Evolutionary conservation across 2,113 vertebrate species (phyloP).

Genomic region (Neogobius melanostomus): DNA sequence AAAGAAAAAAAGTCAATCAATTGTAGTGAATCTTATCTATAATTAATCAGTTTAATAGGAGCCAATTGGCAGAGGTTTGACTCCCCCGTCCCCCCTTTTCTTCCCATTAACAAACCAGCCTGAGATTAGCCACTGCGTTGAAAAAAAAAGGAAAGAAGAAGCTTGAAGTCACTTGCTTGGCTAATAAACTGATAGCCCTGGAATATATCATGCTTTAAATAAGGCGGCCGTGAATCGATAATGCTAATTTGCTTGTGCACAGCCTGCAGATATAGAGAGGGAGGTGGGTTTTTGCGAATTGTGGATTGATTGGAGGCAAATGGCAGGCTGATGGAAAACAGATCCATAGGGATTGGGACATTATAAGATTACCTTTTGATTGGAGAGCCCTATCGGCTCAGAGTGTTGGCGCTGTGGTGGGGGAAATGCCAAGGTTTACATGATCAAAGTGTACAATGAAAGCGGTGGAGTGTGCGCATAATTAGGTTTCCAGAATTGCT

Average conservation of each 20-base stretch:
- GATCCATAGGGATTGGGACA: constrained; percentile 38
- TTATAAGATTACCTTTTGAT: constrained; percentile 51
- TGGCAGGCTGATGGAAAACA: constrained; percentile 45
- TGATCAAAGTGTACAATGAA: neutral
- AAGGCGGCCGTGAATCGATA: constrained; percentile 49
- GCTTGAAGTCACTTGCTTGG: constrained; percentile 11
- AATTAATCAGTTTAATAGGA: constrained; percentile 63
- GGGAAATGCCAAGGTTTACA: neutral
- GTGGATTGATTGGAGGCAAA: constrained; percentile 33
- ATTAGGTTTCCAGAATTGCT: no score
- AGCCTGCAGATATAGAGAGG: constrained; percentile 4
- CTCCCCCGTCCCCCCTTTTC: constrained; percentile 8
- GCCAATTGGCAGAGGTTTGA: constrained; percentile 38
- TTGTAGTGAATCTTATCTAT: constrained; percentile 44
- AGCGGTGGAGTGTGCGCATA: neutral
- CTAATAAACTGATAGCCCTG: constrained; percentile 54
- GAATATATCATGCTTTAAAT: constrained; percentile 61
- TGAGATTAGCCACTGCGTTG: constrained; percentile 40
- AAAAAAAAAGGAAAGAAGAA: constrained; percentile 4
- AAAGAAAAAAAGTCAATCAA: constrained; percentile 19
- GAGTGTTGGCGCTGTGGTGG: constrained; percentile 6
- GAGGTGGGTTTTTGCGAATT: constrained; percentile 29
- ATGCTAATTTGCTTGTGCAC: constrained; percentile 43
- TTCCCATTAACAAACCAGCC: constrained; percentile 37
- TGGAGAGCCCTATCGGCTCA: constrained; percentile 15